These are phyloP conservation scores for Cromileptes altivelis DNA, from an alignment of 2,113 vertebrate genomes.

Conservation along the genomic window DNA sequence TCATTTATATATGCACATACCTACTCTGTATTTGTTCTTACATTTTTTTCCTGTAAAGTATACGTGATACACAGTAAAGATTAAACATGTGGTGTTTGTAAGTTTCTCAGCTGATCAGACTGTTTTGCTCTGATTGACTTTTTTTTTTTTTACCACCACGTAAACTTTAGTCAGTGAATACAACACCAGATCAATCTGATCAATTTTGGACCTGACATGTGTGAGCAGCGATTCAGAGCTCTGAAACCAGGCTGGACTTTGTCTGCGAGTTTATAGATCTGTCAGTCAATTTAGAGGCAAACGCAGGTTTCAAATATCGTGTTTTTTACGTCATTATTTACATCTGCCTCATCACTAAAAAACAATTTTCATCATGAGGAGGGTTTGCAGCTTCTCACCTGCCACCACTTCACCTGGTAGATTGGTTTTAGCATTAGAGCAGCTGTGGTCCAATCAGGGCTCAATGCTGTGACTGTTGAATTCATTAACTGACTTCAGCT, in stretches of 20 bases:
- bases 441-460: background rate
- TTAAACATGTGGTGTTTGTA: background rate
- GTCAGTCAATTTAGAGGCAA: background rate
- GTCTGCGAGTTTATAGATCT: constrained; percentile 10
- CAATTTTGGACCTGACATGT: background rate
- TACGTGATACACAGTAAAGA: background rate
- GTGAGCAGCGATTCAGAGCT: background rate
- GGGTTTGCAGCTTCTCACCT: background rate
- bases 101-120: background rate
- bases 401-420: background rate
- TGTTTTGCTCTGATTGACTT: background rate
- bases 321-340: background rate
- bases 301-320: too few species aligned
- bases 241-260: background rate
- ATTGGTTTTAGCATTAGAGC: background rate
- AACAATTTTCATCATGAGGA: too few species aligned
- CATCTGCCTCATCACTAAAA: background rate
- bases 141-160: background rate
- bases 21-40: too few species aligned
- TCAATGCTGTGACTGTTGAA: background rate
- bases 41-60: background rate
- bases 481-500: background rate
- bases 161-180: background rate
- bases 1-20: too few species aligned
- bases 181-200: background rate